Base-by-base conservation (phyloP, 2,113 vertebrate species). In the Myrmecophaga tridactyla region DNA sequence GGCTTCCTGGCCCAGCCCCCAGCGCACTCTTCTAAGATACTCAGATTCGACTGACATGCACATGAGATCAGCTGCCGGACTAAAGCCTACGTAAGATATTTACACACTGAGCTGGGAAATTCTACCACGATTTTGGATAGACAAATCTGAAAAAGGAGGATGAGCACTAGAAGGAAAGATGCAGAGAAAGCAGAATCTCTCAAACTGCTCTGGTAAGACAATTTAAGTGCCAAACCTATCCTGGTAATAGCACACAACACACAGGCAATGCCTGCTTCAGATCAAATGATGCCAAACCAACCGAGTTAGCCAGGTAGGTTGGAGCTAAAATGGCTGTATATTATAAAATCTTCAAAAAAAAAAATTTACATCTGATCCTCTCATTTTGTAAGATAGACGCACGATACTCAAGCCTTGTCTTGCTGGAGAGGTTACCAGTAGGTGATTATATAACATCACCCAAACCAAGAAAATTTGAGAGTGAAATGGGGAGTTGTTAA, bases 311-410 rank as follows among this genome's bases (percentile, higher is more conserved):
- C 36, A 78, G 92, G 51, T 41, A n/a, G 63, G 60, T 27, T 41
- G 27, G 20, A 70, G 58, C 46, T 34, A 90, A 39, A 41, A 67
- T 27, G 29, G 58, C 1, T 65, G 1, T 29, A 31, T 63, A 56
- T 73, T 60, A 86, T 0, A 80, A 63, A 87, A 11, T 77, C 78
- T 82, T 85, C 39, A 43, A 67, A 75, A 60, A 93, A 86, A 21
- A 56, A 56, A 85, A 73, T 75, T 69, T 72, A 70, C 96, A 94
- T 94, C 69, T 70, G 83, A 69, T 75, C 56, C 65, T 95, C 75
- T 90, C 48, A 73, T 73, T 63, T 85, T 73, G 39, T 67, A 81
- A 67, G 73, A 90, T 48, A 46, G 69, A 92, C 76, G 73, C 67
- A 67, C 4, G 39, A 80, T 41, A 6, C 41, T 86, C 75, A 60